A percentile compares a stretch with the other conserved stretches of the same genome.
These are phyloP conservation scores for Brachynemurus nebulosus DNA, from an alignment of 2,888 invertebrate genomes.

Conservation along the genomic window DNA sequence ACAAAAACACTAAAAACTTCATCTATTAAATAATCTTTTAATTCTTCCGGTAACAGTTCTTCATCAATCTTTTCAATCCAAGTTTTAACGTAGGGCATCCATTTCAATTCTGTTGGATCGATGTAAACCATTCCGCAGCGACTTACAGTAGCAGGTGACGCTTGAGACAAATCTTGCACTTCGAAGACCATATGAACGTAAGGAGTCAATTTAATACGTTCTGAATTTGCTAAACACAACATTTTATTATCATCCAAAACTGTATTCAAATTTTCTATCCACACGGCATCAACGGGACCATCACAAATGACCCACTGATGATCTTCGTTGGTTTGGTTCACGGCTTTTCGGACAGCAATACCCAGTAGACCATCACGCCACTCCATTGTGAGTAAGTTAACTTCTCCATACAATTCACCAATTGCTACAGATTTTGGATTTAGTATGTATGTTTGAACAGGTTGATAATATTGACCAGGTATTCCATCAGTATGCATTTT, in stretches of 20 bases:
- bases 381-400: slow-evolving; percentile 70
- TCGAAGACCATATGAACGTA: slow-evolving; percentile 86
- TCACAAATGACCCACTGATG: slow-evolving; percentile 90
- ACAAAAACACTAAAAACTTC: slow-evolving; percentile 52
- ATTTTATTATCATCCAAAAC: slow-evolving; percentile 89
- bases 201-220: slow-evolving; percentile 75
- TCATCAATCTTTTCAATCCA: slow-evolving; percentile 50
- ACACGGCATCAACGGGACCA: slow-evolving; percentile 84
- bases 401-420: slow-evolving; percentile 79
- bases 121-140: slow-evolving; percentile 84
- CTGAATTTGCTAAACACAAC: slow-evolving; percentile 82
- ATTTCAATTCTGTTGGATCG: slow-evolving; percentile 70
- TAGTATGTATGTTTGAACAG: slow-evolving; percentile 63
- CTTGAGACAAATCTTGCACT: slow-evolving; percentile 72
- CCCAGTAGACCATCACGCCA: slow-evolving; percentile 85
- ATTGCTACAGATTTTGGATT: slow-evolving; percentile 82
- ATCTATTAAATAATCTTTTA: slow-evolving; percentile 44
- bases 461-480: slow-evolving; percentile 47
- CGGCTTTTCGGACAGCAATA: slow-evolving; percentile 44
- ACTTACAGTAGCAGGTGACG: slow-evolving; percentile 82
- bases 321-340: slow-evolving; percentile 48
- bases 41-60: slow-evolving; percentile 37
- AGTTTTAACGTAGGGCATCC: slow-evolving; percentile 64
- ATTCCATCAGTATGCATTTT: slow-evolving; percentile 47
- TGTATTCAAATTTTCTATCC: slow-evolving; percentile 91